Percentiles rank a stretch among this genome's conserved stretches.
Evolutionary conservation across 2,888 invertebrate species (phyloP).

Genomic region (Matsumyia berberina): DNA sequence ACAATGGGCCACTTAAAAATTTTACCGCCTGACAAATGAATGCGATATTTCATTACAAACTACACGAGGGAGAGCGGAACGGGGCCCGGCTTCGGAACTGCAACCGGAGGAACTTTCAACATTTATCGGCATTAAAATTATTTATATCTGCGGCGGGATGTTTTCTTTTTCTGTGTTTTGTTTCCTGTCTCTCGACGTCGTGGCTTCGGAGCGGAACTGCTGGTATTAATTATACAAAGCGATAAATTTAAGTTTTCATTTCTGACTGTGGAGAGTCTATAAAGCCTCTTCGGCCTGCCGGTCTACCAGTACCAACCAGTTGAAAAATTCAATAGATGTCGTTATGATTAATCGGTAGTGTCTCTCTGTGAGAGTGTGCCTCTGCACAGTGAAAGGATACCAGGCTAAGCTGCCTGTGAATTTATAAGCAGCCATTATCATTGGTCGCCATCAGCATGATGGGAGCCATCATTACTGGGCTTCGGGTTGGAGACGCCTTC

Average conservation of each 20-base stretch:
- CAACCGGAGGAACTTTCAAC: slow-evolving; percentile 64
- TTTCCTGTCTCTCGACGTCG: not conserved
- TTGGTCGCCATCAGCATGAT: slow-evolving; percentile 15
- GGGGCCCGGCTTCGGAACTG: not conserved
- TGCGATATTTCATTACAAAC: slow-evolving; percentile 76
- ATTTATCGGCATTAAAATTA: slow-evolving; percentile 76
- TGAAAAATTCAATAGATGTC: slow-evolving; percentile 64
- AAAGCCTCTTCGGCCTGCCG: slow-evolving; percentile 28
- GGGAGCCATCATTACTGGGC: slow-evolving; percentile 29
- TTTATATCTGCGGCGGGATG: slow-evolving; percentile 73
- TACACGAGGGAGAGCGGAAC: slow-evolving; percentile 38
- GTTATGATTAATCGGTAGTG: slow-evolving; percentile 54
- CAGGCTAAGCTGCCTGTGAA: slow-evolving; percentile 43
- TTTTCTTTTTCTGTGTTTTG: slow-evolving; percentile 26
- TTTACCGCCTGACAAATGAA: slow-evolving; percentile 75
- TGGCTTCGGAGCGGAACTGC: slow-evolving; percentile 33
- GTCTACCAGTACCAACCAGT: not conserved
- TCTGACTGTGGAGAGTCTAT: slow-evolving; percentile 47
- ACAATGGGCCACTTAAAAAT: slow-evolving; percentile 77
- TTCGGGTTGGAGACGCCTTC: not conserved
- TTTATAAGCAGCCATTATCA: slow-evolving; percentile 40
- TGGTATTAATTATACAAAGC: slow-evolving; percentile 72
- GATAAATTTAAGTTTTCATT: slow-evolving; percentile 70
- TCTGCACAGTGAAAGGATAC: not conserved
- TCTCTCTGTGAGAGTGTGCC: slow-evolving; percentile 1